Base-by-base conservation (phyloP, 2,797 vertebrate species). In the Nannoperca obscura region DNA sequence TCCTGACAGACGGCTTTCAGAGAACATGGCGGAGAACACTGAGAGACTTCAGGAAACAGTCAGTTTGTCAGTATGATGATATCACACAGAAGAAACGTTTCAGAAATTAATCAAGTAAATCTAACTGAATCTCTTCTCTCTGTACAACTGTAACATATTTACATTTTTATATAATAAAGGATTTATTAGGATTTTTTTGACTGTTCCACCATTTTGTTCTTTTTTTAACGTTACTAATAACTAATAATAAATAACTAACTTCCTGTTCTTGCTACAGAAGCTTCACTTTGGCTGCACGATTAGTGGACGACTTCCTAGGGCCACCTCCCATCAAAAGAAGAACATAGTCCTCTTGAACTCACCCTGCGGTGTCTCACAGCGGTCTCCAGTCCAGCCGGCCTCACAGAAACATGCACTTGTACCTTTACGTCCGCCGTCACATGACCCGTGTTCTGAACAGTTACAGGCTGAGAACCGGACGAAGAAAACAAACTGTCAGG, bases 351-450 rank as follows among this genome's bases (percentile, higher is more conserved):
- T 32, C 9, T 12, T 11, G 38, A 15, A 54, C 91, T 86, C 84
- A 99, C 98, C 96, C 88, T 94, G 84, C 58, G 90, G 91, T 11
- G 84, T 93, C 81, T 99, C 95, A 34, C 98, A 99, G 38, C 80
- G 91, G 4, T n/a, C 83, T 24, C 98, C 97, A 0, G 95, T 96
- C 98, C 98, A 99, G 57, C 97, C 97, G 0, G 89, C 86, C 20
- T 96, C 94, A 85, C 98, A 99, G 91, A 97, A 91, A 80, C 98
- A 99, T 7, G 71, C 78, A 2, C 98, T 98, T 0, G 95, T 95
- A 36, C 97, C 97, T 0, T 69, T 82, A 17, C 77, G 75, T 0
- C 97, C 96, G 0, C 96, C 95, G 0, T 97, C 95, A 13, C 98
- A 99, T 53, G 94, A 91, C 4, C 97, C 98, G 0, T 96, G 95